phyloP scores from a whole-genome alignment of 2,113 vertebrate species.

The Toxostoma redivivum region DNA sequence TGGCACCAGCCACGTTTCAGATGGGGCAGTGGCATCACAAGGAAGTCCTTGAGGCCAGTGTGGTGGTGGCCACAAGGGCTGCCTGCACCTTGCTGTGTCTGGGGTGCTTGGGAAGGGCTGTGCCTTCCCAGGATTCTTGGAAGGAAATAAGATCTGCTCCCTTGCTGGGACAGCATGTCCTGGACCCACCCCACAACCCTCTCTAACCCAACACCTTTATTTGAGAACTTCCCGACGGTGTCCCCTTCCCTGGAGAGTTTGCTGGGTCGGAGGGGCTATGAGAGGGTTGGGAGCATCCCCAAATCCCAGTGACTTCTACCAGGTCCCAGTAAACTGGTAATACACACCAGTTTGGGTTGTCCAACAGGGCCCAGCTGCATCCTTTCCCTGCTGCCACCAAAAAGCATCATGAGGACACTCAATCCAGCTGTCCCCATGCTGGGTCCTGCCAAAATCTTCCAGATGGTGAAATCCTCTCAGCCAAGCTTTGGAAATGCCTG shows the following conservation, averaged over 20 bases:
- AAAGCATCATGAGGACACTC: neutral
- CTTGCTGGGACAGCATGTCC: neutral
- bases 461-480: neutral
- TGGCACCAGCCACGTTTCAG: rapidly evolving
- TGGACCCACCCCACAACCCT: neutral
- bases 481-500: neutral
- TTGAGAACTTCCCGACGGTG: neutral
- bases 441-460: neutral
- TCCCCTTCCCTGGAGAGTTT: neutral
- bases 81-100: rapidly evolving
- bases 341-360: neutral
- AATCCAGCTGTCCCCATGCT: neutral
- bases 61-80: neutral
- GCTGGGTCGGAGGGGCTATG: rapidly evolving
- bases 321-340: neutral
- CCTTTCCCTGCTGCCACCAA: constrained; percentile 21
- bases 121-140: neutral
- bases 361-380: neutral
- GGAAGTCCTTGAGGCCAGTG: neutral
- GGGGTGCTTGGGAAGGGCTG: neutral
- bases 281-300: neutral
- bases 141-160: neutral
- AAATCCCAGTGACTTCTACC: neutral
- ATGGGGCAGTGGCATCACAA: neutral
- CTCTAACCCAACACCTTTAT: neutral